Evolutionary conservation across 2,888 invertebrate genomes (phyloP), one percentile per base, ranked within the genome.

Genomic region (Lochmaea crataegi): DNA sequence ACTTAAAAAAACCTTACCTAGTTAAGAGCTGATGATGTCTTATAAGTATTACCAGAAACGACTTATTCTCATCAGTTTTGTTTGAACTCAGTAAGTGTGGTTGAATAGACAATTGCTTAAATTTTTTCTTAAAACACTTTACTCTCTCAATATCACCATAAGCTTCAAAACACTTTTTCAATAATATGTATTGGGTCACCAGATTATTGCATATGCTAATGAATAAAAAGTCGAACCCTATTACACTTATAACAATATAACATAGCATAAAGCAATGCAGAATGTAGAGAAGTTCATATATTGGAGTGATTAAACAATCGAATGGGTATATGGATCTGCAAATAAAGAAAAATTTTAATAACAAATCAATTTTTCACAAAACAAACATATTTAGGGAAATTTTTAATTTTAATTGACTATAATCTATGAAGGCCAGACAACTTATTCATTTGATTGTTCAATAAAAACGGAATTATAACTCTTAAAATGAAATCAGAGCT

Each of bases 221-320:
- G 67, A 78, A 77, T 45, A 76, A 68, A 65, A 61, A 70, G 67
- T 78, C 78, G 32, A 76, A 74, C 2, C 76, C 77, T 45, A 68
- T 45, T 11, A 77, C 75, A 2, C 60, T 60, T 4, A 58, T 38
- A 7, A 70, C 18, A 4, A 77, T 69, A 48, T 73, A 70, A 12
- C 61, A 65, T n/a, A 48, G 71, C 73, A 70, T 68, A 32, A 75
- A 41, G 42, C 68, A 57, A 11, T 76, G 74, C 14, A 73, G 2
- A 11, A 74, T 42, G n/a, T 76, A 75, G 18, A 72, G 64, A 12
- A 75, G 60, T 68, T 77, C 73, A 48, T 75, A 77, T 42, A 66
- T 32, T 16, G 78, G 78, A 63, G 53, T 74, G 22, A 4, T 12
- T 16, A 18, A 73, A 51, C 71, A 72, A 53, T 76, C 76, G 38